These are phyloP conservation scores for Ectemnius lituratus DNA, from an alignment of 2,888 invertebrate genomes.

Conservation along the genomic window DNA sequence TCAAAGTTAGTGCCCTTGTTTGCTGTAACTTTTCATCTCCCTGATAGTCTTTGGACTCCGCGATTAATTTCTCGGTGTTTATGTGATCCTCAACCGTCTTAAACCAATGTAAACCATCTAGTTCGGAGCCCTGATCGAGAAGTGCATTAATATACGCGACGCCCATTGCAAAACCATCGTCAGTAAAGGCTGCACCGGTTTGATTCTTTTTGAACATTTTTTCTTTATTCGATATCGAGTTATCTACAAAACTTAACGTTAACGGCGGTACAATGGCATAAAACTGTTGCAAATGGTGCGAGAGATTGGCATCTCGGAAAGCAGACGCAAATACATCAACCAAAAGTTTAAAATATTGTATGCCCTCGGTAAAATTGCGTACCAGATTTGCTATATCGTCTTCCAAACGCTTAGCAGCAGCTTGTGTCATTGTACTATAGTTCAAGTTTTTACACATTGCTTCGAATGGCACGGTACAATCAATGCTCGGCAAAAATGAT, in stretches of 20 bases:
- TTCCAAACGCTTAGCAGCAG: conserved; percentile 87
- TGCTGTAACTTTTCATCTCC: conserved; percentile 95
- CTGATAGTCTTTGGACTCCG: conserved; percentile 80
- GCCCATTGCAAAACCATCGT: conserved; percentile 99
- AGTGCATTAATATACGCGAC: conserved; percentile 94
- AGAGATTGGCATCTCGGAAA: conserved; percentile 90
- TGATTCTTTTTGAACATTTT: conserved; percentile 94
- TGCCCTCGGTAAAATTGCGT: conserved; percentile 91
- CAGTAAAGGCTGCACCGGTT: conserved; percentile 93
- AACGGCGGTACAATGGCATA: conserved; percentile 95
- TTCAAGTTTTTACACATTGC: conserved; percentile 82
- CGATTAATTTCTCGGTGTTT: conserved; percentile 81
- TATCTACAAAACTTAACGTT: conserved; percentile 96
- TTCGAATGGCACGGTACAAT: conserved; percentile 82
- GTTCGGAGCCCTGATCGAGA: conserved; percentile 89
- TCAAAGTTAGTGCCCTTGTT: conserved; percentile 92
- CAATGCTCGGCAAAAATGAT: conserved; percentile 91
- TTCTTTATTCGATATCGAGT: conserved; percentile 94
- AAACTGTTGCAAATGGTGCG: conserved; percentile 92
- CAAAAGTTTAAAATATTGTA: conserved; percentile 93
- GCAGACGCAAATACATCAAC: conserved; percentile 95
- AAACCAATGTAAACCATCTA: conserved; percentile 98
- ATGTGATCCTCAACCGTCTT: conserved; percentile 90
- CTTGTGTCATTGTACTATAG: conserved; percentile 81
- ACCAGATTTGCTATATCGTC: conserved; percentile 88